Conservation (phyloP, 2,888 invertebrate genomes). For the Caenorhabditis imperialis region DNA sequence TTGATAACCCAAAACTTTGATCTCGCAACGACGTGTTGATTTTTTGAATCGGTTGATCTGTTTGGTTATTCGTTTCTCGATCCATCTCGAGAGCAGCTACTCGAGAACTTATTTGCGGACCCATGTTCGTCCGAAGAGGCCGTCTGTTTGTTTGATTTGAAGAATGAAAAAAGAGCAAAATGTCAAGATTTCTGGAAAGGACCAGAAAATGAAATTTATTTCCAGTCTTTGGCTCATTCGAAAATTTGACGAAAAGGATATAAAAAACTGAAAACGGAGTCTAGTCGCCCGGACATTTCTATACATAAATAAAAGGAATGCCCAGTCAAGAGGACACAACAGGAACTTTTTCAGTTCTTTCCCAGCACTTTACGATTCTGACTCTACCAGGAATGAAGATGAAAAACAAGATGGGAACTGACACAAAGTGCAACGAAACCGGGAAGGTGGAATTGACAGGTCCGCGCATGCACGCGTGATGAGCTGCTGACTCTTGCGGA, state of each 20-base stretch:
- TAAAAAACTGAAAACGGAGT: no score
- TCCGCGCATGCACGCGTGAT: not conserved
- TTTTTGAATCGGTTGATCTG: no score
- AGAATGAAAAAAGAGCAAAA: not conserved
- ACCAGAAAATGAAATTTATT: not conserved
- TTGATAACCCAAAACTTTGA: no score
- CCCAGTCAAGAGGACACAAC: no score
- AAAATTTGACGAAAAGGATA: not conserved
- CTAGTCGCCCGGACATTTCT: not conserved
- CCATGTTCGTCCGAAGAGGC: slow-evolving; percentile 4
- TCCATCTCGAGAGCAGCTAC: slow-evolving; percentile 1
- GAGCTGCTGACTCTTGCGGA: no score
- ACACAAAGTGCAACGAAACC: slow-evolving; percentile 17
- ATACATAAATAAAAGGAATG: not conserved
- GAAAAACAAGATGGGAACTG: no score
- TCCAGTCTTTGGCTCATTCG: not conserved
- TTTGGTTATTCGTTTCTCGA: slow-evolving; percentile 3
- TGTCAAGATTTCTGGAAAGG: not conserved
- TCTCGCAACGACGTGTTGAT: no score
- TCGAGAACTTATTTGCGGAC: slow-evolving; percentile 9
- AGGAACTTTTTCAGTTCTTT: no score
- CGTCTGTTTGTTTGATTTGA: not conserved
- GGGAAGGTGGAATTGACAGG: slow-evolving; percentile 17
- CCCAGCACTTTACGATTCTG: no score
- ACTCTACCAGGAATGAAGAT: no score